Evolutionary conservation across 2,797 vertebrate genomes (phyloP).

Genomic region (Sparidentex hasta): DNA sequence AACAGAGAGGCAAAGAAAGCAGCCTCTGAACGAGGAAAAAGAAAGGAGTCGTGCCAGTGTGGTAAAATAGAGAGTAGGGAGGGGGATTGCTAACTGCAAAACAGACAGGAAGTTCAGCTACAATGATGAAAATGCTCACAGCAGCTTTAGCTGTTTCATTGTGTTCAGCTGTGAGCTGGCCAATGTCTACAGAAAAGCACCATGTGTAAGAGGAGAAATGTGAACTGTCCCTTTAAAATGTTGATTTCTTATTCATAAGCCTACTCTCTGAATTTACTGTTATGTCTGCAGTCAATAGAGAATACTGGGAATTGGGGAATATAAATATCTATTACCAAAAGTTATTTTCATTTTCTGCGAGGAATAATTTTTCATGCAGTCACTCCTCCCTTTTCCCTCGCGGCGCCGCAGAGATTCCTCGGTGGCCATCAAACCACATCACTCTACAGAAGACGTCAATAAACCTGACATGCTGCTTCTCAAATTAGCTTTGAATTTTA

Average conservation of each 20-base stretch:
- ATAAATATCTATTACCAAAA: slow-evolving; percentile 70
- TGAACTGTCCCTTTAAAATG: slow-evolving; percentile 8
- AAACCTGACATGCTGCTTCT: slow-evolving; percentile 82
- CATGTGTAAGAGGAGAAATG: no score
- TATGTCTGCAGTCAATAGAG: slow-evolving; percentile 44
- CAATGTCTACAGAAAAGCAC: no score
- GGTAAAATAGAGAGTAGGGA: no score
- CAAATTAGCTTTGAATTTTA: slow-evolving; percentile 86
- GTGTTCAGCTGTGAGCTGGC: no score
- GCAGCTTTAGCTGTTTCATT: no score
- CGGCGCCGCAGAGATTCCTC: slow-evolving; percentile 68
- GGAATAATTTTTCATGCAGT: slow-evolving; percentile 58
- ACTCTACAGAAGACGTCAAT: slow-evolving; percentile 84
- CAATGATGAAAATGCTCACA: no score
- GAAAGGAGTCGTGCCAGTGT: no score
- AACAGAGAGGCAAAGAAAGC: no score
- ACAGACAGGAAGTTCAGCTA: no score
- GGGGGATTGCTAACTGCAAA: no score
- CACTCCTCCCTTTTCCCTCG: slow-evolving; percentile 61
- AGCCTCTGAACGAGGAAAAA: no score
- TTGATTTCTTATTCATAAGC: slow-evolving; percentile 29
- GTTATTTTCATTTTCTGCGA: slow-evolving; percentile 69
- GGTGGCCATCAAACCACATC: slow-evolving; percentile 82
- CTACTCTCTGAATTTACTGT: slow-evolving; percentile 36
- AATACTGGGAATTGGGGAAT: slow-evolving; percentile 45